These are phyloP conservation scores for Lemur catta DNA, from an alignment of 2,797 vertebrate genomes.

Conservation along the genomic window DNA sequence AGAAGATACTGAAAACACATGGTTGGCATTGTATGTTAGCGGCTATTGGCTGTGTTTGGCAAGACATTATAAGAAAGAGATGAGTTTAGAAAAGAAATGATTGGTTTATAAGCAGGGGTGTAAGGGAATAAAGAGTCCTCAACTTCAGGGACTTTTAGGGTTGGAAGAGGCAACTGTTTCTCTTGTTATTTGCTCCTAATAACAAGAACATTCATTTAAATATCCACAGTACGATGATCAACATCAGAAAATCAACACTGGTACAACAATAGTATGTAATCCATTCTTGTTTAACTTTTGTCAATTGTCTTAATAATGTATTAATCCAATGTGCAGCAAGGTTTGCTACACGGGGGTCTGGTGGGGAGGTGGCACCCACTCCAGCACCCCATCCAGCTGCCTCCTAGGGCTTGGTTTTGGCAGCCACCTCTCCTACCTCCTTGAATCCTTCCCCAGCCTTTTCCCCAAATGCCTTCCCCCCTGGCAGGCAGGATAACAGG, in stretches of 20 bases:
- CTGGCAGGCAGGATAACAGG: background rate
- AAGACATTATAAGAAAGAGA: no score
- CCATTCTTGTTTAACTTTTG: background rate
- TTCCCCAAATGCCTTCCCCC: background rate
- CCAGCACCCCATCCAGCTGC: background rate
- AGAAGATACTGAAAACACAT: no score
- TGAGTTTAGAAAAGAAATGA: background rate
- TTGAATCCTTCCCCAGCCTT: background rate
- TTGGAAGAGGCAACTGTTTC: background rate
- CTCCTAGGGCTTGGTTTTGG: background rate
- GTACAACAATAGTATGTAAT: background rate
- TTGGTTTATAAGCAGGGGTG: background rate
- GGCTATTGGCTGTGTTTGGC: no score
- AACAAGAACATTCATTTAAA: background rate
- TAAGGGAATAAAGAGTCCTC: background rate
- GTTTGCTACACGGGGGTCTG: background rate
- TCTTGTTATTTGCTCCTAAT: background rate
- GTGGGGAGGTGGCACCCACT: background rate
- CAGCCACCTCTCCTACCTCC: background rate
- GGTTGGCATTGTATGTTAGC: no score
- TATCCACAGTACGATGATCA: background rate
- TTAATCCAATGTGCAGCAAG: background rate
- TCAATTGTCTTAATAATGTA: background rate
- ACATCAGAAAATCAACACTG: background rate
- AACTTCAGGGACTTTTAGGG: background rate